Evolutionary conservation across 2,888 invertebrate species (phyloP).

Genomic region (Athalia circularis): DNA sequence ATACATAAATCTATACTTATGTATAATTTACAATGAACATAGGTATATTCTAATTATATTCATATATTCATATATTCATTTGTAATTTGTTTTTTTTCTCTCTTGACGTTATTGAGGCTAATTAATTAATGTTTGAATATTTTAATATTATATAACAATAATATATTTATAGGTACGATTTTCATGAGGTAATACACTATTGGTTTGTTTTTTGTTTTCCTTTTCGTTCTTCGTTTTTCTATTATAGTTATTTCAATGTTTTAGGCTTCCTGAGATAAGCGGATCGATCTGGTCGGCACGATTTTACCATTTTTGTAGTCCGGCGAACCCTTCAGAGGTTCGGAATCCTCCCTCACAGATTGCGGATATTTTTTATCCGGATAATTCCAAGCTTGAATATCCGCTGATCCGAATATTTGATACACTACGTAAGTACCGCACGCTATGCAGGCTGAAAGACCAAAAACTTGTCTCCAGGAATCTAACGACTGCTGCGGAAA

Average conservation of each 20-base stretch:
- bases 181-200: slow-evolving; percentile 44
- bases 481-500: slow-evolving; percentile 71
- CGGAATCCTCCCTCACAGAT: slow-evolving; percentile 65
- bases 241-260: not conserved
- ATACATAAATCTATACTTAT: slow-evolving; percentile 29
- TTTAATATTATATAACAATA: slow-evolving; percentile 57
- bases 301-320: slow-evolving; percentile 60
- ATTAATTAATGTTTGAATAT: slow-evolving; percentile 19
- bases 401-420: slow-evolving; percentile 82
- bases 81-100: slow-evolving; percentile 42
- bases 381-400: slow-evolving; percentile 78
- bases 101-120: slow-evolving; percentile 21
- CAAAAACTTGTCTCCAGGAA: slow-evolving; percentile 82
- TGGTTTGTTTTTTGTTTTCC: slow-evolving; percentile 20
- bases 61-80: slow-evolving; percentile 24
- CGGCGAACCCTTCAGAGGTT: slow-evolving; percentile 67
- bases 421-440: slow-evolving; percentile 80
- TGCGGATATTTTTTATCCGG: slow-evolving; percentile 70
- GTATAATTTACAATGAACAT: no score
- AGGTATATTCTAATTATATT: no score
- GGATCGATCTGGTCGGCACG: slow-evolving; percentile 52
- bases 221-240: slow-evolving; percentile 35
- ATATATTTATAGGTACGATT: slow-evolving; percentile 11
- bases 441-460: slow-evolving; percentile 78
- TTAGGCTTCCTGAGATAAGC: slow-evolving; percentile 60